Evolutionary conservation across 2,113 vertebrate species (phyloP).

Genomic region (Cebidichthys violaceus): DNA sequence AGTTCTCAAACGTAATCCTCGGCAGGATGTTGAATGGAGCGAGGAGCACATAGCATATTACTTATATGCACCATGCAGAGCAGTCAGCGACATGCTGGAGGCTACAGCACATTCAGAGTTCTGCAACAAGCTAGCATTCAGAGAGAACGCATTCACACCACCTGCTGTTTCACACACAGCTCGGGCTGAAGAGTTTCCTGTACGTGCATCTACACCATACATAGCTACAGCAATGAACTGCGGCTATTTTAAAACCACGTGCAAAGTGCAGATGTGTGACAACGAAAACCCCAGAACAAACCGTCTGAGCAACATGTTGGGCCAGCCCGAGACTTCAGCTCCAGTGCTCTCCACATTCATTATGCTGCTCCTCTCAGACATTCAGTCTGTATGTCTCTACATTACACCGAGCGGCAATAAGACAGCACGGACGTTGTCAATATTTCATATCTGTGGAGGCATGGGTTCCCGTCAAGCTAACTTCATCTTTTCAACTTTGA

Average conservation of each 20-base stretch:
- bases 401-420: neutral
- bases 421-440: neutral
- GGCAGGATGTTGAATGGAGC: conserved; percentile 16
- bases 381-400: neutral
- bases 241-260: neutral
- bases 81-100: neutral
- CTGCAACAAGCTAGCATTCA: neutral
- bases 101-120: neutral
- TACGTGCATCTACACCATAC: neutral
- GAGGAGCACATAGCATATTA: neutral
- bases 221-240: neutral
- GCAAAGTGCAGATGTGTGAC: neutral
- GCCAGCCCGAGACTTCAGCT: neutral
- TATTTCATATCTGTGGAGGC: neutral
- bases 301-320: neutral
- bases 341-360: no score
- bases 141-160: neutral
- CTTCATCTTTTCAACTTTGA: no score
- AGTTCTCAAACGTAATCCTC: conserved; percentile 13
- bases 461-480: neutral
- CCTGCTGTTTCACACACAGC: neutral
- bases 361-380: neutral
- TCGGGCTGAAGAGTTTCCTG: neutral
- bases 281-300: neutral
- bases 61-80: no score